Percentiles rank a stretch among this genome's conserved stretches.
These are phyloP conservation scores for Conus canariensis DNA, from an alignment of 2,888 invertebrate genomes.

Conservation along the genomic window DNA sequence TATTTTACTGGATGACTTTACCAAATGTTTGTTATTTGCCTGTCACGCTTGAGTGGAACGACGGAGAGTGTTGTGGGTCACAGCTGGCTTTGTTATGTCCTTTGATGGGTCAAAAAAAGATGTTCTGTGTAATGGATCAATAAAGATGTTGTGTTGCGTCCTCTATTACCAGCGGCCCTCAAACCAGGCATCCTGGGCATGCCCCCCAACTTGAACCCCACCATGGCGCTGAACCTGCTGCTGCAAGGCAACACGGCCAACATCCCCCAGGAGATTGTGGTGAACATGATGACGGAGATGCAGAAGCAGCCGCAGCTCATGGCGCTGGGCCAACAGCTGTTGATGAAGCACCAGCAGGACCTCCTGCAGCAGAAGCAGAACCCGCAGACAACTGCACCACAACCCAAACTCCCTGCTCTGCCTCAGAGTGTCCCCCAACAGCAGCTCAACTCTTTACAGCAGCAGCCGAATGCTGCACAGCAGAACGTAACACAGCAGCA, in stretches of 20 bases:
- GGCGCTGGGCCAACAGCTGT: conserved; percentile 44
- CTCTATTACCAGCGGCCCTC: conserved; percentile 21
- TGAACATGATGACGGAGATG: conserved; percentile 40
- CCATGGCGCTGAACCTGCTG: conserved; percentile 26
- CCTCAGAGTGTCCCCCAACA: not conserved
- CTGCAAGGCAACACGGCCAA: conserved; percentile 25
- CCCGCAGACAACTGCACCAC: not conserved
- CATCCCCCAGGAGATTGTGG: conserved; percentile 35
- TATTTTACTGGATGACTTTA: too few species aligned
- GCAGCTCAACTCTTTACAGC: not conserved
- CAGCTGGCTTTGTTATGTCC: too few species aligned
- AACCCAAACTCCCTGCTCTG: not conserved
- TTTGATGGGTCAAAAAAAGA: too few species aligned
- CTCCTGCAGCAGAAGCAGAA: conserved; percentile 37
- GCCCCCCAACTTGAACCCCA: conserved; percentile 35
- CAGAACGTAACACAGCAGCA: conserved; percentile 28
- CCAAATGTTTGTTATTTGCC: too few species aligned
- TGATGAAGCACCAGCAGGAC: conserved; percentile 38
- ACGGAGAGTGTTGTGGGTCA: too few species aligned
- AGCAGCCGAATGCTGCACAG: conserved; percentile 18
- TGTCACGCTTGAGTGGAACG: too few species aligned
- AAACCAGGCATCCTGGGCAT: conserved; percentile 39
- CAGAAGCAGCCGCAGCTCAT: conserved; percentile 48
- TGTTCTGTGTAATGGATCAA: too few species aligned
- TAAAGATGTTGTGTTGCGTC: too few species aligned